These are phyloP conservation scores for Molossus molossus DNA, from an alignment of 2,797 vertebrate genomes.

Conservation along the genomic window DNA sequence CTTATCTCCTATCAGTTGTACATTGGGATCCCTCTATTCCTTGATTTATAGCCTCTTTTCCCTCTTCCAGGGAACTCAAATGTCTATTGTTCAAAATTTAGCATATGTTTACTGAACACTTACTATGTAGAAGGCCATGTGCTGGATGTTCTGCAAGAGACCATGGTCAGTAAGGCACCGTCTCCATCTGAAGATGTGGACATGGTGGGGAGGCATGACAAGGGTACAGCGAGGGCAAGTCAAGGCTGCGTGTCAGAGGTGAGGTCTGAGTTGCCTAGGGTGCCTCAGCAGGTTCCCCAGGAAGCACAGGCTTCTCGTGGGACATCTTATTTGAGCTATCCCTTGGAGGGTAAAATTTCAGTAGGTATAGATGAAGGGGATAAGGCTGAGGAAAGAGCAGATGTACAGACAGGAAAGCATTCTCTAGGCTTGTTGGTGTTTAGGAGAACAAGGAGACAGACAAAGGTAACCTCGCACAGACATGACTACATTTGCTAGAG, in stretches of 20 bases:
- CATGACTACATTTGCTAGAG: not conserved
- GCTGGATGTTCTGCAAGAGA: not conserved
- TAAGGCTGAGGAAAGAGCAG: not conserved
- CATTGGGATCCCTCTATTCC: not conserved
- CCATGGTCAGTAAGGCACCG: accelerated
- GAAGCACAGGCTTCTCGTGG: not conserved
- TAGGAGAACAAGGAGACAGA: not conserved
- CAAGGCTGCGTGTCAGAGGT: accelerated
- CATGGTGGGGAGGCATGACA: not conserved
- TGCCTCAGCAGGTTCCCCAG: not conserved
- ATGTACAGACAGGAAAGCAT: not conserved
- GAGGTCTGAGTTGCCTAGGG: not conserved
- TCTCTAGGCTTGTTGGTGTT: not conserved
- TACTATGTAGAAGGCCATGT: not conserved
- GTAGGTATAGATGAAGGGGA: not conserved
- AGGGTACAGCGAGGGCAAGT: too few relatives aligned
- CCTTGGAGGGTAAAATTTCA: not conserved
- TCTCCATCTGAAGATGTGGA: not conserved
- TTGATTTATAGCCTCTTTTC: not conserved
- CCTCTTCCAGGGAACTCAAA: not conserved
- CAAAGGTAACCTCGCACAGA: not conserved
- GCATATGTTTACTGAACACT: not conserved
- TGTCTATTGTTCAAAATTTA: not conserved
- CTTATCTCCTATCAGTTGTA: not conserved
- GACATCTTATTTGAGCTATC: not conserved